Percentiles rank a stretch among this genome's conserved stretches.
These are phyloP conservation scores for Phylloscopus collybita DNA, from an alignment of 2,797 vertebrate genomes.

Conservation along the genomic window DNA sequence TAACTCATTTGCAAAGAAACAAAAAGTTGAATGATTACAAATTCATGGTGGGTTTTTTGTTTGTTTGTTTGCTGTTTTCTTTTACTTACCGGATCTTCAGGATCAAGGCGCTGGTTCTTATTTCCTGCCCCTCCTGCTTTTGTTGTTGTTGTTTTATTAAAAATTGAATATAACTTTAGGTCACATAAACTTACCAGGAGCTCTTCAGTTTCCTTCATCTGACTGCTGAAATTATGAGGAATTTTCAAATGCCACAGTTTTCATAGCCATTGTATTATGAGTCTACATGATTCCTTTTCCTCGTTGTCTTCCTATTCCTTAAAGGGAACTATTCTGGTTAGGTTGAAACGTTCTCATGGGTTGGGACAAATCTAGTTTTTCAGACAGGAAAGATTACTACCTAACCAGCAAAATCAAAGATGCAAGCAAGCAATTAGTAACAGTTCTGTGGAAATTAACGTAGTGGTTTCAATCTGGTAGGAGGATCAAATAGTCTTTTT, in stretches of 20 bases:
- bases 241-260: background rate
- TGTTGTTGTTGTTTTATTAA: background rate
- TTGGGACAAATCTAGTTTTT: conserved; percentile 5
- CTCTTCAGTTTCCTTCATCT: background rate
- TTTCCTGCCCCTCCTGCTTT: background rate
- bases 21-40: background rate
- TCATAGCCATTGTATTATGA: background rate
- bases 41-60: background rate
- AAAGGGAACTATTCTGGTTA: background rate
- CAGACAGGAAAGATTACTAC: background rate
- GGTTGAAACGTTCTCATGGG: background rate
- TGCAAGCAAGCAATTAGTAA: background rate
- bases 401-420: conserved; percentile 7
- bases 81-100: background rate
- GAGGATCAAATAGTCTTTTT: conserved; percentile 16
- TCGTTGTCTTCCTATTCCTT: background rate
- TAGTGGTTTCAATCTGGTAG: background rate
- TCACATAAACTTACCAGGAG: background rate
- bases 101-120: background rate
- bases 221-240: background rate
- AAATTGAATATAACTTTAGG: background rate
- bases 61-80: background rate
- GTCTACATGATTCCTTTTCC: background rate
- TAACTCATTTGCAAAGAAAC: background rate
- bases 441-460: background rate